These are phyloP conservation scores for Babylonia areolata DNA, from an alignment of 1,140 invertebrate species.

Conservation along the genomic window DNA sequence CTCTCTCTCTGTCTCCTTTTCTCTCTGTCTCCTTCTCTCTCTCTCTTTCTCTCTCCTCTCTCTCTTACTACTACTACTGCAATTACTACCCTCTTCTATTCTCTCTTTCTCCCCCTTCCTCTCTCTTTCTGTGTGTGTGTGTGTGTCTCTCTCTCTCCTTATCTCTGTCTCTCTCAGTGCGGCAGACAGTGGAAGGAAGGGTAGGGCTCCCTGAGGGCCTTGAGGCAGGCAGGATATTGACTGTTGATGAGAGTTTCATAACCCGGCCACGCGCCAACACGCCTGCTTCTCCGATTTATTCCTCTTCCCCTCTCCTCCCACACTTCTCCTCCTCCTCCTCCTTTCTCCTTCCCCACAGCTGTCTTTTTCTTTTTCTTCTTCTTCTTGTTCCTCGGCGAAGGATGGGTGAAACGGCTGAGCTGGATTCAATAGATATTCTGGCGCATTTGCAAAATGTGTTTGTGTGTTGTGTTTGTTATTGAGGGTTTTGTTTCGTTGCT, in stretches of 20 bases:
- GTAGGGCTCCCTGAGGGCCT: neutral
- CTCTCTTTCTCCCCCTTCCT: constrained; percentile 13
- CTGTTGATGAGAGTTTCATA: constrained; percentile 30
- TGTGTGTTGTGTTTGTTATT: no score
- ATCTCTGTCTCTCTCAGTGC: neutral
- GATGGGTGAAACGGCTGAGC: no score
- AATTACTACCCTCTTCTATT: neutral
- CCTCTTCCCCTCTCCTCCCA: neutral
- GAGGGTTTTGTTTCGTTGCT: no score
- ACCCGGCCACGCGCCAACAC: constrained; percentile 1
- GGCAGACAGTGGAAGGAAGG: neutral
- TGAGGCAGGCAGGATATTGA: constrained; percentile 2
- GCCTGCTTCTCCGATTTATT: neutral
- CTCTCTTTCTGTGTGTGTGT: constrained; percentile 5
- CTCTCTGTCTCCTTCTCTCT: neutral
- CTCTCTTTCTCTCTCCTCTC: neutral
- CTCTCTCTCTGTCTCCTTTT: neutral
- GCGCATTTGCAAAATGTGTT: no score
- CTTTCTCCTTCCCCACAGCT: neutral
- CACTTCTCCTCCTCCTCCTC: neutral
- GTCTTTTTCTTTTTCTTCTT: neutral
- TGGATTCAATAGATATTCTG: no score
- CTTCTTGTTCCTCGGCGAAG: neutral
- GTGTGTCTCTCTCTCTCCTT: constrained; percentile 13
- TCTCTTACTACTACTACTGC: neutral